A percentile compares a stretch with the other conserved stretches of the same genome.
Conservation (phyloP, 2,888 invertebrate genomes). For the Callinectes sapidus region DNA sequence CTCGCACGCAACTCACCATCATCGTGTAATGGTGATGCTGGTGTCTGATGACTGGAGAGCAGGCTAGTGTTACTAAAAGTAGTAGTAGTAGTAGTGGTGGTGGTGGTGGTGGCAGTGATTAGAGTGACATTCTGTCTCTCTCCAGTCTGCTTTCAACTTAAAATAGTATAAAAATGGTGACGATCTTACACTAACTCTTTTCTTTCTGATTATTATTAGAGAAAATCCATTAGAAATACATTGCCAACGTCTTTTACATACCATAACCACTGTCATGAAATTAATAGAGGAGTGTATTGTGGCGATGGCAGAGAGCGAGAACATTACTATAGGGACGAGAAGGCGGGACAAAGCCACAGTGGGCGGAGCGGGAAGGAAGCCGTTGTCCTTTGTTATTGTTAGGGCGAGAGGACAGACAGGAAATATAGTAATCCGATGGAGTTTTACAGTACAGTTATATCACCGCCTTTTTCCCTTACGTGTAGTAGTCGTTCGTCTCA, state of each 20-base stretch:
- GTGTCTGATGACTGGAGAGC: neutral
- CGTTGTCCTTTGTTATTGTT: neutral
- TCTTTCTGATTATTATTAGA: neutral
- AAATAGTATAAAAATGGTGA: no score
- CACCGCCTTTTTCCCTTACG: neutral
- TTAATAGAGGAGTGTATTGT: no score
- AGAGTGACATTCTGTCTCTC: no score
- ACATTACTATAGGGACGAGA: neutral
- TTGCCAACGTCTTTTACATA: no score
- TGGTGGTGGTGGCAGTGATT: no score
- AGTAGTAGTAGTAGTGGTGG: conserved; percentile 18
- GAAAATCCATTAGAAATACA: neutral
- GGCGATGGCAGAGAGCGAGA: no score
- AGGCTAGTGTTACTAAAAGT: neutral
- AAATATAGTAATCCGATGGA: neutral
- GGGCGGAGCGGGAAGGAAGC: conserved; percentile 5
- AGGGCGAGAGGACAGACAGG: neutral
- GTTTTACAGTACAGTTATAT: neutral
- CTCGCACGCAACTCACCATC: neutral
- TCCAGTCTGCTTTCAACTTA: no score
- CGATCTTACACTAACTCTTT: neutral
- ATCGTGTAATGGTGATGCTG: neutral
- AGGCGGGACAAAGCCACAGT: neutral
- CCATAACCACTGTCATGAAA: no score
- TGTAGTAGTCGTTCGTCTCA: neutral